A percentile compares a stretch with the other conserved stretches of the same genome.
Conservation (phyloP, 2,797 vertebrate species). For the Chiroxiphia lanceolata region DNA sequence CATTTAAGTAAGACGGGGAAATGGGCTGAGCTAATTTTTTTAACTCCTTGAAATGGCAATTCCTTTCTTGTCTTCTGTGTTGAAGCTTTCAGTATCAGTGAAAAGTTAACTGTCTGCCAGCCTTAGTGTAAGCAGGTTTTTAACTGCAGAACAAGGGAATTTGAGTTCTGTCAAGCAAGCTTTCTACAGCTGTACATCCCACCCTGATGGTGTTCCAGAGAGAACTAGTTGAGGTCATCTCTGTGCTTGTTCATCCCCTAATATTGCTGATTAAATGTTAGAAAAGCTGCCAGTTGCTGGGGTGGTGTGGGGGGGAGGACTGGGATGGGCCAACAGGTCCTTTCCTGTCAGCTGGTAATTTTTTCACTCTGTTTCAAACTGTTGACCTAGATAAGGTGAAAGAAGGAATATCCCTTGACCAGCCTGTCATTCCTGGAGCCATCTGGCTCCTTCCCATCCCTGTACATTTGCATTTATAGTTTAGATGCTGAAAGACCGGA, state of each 20-base stretch:
- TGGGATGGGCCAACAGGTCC: background rate
- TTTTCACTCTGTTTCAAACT: background rate
- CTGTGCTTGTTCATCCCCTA: background rate
- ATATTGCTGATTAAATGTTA: background rate
- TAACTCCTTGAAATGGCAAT: background rate
- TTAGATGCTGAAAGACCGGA: background rate
- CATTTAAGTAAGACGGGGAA: background rate
- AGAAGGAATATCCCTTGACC: background rate
- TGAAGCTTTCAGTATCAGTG: background rate
- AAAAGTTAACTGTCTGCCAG: background rate
- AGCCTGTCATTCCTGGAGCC: background rate
- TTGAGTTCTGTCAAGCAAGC: background rate
- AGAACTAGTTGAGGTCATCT: background rate
- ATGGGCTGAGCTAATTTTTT: background rate
- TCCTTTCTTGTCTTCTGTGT: background rate
- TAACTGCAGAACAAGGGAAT: background rate
- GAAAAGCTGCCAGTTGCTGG: background rate
- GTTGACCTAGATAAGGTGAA: conserved; percentile 26
- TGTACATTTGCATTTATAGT: background rate
- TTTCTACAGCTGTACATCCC: background rate
- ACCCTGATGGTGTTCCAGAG: background rate
- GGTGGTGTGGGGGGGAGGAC: background rate
- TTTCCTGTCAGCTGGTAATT: background rate
- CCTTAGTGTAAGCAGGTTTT: background rate
- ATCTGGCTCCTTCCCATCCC: background rate